These are phyloP conservation scores for Dastarcus helophoroides DNA, from an alignment of 2,888 invertebrate species.

Conservation along the genomic window DNA sequence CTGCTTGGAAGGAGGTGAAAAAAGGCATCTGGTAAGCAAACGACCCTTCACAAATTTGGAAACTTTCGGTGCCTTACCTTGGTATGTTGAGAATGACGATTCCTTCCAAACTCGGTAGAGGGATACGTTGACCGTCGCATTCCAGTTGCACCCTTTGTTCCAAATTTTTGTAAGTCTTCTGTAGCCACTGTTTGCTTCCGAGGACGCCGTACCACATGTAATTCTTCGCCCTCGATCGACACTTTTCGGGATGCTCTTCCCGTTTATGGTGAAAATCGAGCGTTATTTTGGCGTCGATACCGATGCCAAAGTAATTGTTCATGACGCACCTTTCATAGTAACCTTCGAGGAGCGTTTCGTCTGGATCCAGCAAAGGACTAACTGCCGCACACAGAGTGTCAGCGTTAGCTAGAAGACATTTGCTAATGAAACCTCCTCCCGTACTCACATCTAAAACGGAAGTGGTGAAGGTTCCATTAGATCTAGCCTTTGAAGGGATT, in stretches of 20 bases:
- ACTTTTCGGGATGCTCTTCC: slow-evolving; percentile 95
- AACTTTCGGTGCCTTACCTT: no score
- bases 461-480: no score
- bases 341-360: slow-evolving; percentile 76
- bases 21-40: no score
- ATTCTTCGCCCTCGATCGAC: slow-evolving; percentile 85
- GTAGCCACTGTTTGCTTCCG: slow-evolving; percentile 68
- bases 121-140: slow-evolving; percentile 92
- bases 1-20: no score
- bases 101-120: slow-evolving; percentile 89
- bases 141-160: slow-evolving; percentile 91
- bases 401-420: slow-evolving; percentile 89
- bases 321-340: slow-evolving; percentile 91
- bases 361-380: slow-evolving; percentile 89
- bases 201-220: slow-evolving; percentile 91
- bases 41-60: no score
- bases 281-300: slow-evolving; percentile 95
- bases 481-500: no score
- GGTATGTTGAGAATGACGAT: slow-evolving; percentile 95
- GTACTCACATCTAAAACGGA: slow-evolving; percentile 49
- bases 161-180: slow-evolving; percentile 89
- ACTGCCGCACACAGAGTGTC: slow-evolving; percentile 93
- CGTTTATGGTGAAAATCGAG: slow-evolving; percentile 94
- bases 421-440: slow-evolving; percentile 81
- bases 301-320: slow-evolving; percentile 99